Percentiles rank a stretch among this genome's conserved stretches.
Evolutionary conservation across 2,797 vertebrate species (phyloP).

Genomic region (Prionace glauca): DNA sequence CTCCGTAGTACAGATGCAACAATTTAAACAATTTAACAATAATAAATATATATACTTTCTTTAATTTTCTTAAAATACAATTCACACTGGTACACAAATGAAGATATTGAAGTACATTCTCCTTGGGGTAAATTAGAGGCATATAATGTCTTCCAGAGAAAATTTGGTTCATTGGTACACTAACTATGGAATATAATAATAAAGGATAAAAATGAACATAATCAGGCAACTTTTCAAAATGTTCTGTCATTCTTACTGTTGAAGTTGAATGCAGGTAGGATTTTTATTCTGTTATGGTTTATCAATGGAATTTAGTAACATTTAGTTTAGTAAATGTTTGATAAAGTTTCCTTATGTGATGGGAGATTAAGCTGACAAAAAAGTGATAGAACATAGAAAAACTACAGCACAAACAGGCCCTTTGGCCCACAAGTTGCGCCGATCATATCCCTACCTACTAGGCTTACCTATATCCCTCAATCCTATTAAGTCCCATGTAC

Average conservation of each 20-base stretch:
- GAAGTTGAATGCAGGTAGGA: neutral
- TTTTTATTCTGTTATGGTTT: neutral
- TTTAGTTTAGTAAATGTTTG: neutral
- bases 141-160: neutral
- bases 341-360: neutral
- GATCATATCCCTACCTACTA: no score
- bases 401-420: no score
- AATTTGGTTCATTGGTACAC: neutral
- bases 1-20: neutral
- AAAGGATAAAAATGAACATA: neutral
- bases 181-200: neutral
- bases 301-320: neutral
- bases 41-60: neutral
- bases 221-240: neutral
- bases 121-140: neutral
- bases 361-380: neutral
- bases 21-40: neutral
- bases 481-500: no score
- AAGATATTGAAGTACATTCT: neutral
- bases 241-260: neutral
- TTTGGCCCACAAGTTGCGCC: no score
- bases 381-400: no score
- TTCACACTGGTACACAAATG: neutral
- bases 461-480: no score
- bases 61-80: neutral